Evolutionary conservation across 2,888 invertebrate genomes (phyloP).

Genomic region (Ormyrus thymus): DNA sequence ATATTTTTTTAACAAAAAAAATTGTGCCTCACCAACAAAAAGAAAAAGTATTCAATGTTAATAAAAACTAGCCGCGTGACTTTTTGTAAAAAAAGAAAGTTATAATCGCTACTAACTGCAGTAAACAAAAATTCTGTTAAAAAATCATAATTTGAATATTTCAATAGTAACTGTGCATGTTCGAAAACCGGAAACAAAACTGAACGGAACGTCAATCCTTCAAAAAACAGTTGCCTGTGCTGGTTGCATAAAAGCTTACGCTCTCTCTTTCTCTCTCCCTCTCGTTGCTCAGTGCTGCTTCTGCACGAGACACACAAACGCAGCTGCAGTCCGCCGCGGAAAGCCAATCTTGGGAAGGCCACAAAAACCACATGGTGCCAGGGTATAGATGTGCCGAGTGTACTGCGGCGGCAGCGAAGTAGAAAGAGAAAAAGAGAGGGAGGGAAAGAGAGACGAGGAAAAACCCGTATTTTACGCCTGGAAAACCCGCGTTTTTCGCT

Average conservation of each 20-base stretch:
- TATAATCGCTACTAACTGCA: too few species aligned
- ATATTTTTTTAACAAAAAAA: too few species aligned
- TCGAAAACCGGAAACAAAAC: background rate
- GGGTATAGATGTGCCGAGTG: background rate
- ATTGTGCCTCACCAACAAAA: too few species aligned
- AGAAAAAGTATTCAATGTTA: too few species aligned
- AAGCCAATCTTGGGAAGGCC: background rate
- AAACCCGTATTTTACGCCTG: too few species aligned
- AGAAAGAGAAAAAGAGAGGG: background rate
- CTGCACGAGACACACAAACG: background rate
- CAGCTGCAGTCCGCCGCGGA: background rate
- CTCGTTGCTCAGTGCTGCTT: too few species aligned
- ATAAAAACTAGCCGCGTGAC: too few species aligned
- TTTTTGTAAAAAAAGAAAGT: background rate
- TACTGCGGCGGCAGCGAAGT: background rate
- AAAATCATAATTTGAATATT: background rate
- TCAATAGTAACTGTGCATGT: background rate
- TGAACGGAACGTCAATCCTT: background rate
- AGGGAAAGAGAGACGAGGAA: background rate
- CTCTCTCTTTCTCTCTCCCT: background rate
- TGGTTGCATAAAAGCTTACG: constrained; percentile 18
- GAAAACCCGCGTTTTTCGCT: too few species aligned
- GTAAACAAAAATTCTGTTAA: background rate
- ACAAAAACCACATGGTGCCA: background rate
- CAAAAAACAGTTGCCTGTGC: constrained; percentile 17